Base-by-base conservation (phyloP, 2,888 invertebrate genomes). In the Caenorhabditis drosophilae region DNA sequence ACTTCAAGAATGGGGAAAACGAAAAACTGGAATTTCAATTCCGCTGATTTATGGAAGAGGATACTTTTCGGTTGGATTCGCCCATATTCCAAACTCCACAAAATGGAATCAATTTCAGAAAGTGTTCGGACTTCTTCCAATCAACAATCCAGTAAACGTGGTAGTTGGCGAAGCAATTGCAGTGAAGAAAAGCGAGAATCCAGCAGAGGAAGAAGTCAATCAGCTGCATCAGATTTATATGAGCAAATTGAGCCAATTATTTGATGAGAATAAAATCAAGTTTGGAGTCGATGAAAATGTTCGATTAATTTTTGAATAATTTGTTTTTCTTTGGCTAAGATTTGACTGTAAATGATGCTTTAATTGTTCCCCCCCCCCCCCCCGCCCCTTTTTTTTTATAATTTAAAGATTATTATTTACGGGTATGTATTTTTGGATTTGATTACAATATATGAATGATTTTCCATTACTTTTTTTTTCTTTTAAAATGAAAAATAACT, bases 141-240 rank as follows among this genome's bases (percentile, higher is more conserved):
- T 89, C 41, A 87, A 94, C 35, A 87, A 87, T 61, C 91, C 91
- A 0, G 88, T 97, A 34, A 89, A 89, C 31, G 91, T 92, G 76
- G 91, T 96, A 76, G 93, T 96, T 81, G 96, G 95, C 2, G 86
- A 87, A 22, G 93, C 95, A 2, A 88, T 96, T 79, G 89, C 90
- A 55, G 88, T 94, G 0, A 86, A 88, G 45, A 89, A 88, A 85
- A 89, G 88, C 68, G 83, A 86, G 11, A 87, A 90, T 23, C 94
- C 95, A 0, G 89, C 89, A 0, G 83, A 86, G 4, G 90, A 90
- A 67, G 88, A 92, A 80, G 88, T 96, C 18, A 88, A 92, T 49
- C 86, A 88, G n/a, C 86, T 92, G 2, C 95, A 96, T 82, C 84
- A 86, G 2, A 87, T 88, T 77, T 95, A 95, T 83, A 88, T 89